Base-by-base conservation (phyloP, 2,113 vertebrate species). In the Heterotis niloticus region DNA sequence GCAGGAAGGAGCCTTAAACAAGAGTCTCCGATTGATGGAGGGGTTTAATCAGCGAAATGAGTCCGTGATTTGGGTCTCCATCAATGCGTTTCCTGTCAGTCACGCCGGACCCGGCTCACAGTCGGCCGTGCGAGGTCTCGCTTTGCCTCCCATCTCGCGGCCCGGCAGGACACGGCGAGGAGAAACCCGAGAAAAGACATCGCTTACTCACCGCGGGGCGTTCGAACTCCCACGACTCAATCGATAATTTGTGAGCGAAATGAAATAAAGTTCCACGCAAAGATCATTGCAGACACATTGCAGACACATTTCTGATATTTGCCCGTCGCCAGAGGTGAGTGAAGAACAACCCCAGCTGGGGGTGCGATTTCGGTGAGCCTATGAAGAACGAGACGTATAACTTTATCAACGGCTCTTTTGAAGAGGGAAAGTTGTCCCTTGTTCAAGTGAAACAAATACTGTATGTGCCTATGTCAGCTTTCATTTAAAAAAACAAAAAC, bases 31-130 rank as follows among this genome's bases (percentile, higher is more conserved):
- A 88, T 86, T 77, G 83, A 84, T 80, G 83, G 85, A 87, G 88
- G 34, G 87, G 89, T 89, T 92, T 93, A 92, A 93, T 93, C 91
- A 92, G 88, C 9, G 80, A 85, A 88, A 83, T 54, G 81, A 90
- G 87, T 88, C 90, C 17, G 88, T 82, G 89, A 91, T 89, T 86
- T 90, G 87, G 86, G 84, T 86, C 85, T 88, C 88, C 92, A 92
- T 92, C 92, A 91, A 84, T 82, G 56, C 77, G 84, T 87, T 92
- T 92, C 92, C 90, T 91, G 90, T 90, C 92, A 91, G 89, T 91
- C 90, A 91, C 88, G 89, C 87, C 84, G 28, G 86, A 85, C 87
- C 85, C 86, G 83, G 78, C 74, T 29, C 82, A 88, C 89, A 91
- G 91, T 91, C 86, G 84, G 85, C 44, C 75, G 17, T 26, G 64